Conservation (phyloP, 2,888 invertebrate species). For the Pseudanteris insignis region DNA sequence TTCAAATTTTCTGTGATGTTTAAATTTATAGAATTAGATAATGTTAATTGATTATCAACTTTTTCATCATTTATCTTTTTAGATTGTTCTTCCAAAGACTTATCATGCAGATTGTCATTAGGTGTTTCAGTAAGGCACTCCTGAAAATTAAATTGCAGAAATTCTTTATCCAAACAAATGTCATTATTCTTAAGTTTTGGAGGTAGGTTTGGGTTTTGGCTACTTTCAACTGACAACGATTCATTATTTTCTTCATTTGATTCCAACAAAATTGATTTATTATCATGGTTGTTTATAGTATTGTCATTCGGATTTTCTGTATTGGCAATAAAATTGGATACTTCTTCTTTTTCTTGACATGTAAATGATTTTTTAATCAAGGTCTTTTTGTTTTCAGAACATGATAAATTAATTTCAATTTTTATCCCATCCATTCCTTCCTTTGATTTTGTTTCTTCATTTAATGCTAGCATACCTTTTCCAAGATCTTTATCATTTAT, state of each 20-base stretch:
- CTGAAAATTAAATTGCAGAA: conserved; percentile 9
- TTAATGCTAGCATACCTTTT: conserved; percentile 32
- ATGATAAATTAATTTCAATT: conserved; percentile 62
- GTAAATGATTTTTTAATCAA: conserved; percentile 6
- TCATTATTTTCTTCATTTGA: neutral
- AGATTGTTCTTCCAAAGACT: conserved; percentile 3
- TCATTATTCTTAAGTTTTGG: conserved; percentile 10
- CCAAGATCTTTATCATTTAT: conserved; percentile 51
- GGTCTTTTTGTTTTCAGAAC: conserved; percentile 51
- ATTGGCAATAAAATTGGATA: too few relatives aligned
- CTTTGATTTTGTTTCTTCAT: conserved; percentile 39
- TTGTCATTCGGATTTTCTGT: too few relatives aligned
- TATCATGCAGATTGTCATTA: conserved; percentile 16
- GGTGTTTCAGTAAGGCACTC: conserved; percentile 30
- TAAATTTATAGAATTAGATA: conserved; percentile 10
- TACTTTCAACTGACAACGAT: conserved; percentile 1
- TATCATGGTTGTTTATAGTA: neutral
- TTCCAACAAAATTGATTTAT: neutral
- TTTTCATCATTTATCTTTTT: conserved; percentile 4
- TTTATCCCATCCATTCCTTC: conserved; percentile 56
- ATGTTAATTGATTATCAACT: conserved; percentile 14
- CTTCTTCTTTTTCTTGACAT: conserved; percentile 9
- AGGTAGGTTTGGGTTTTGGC: conserved; percentile 25
- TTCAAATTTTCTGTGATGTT: conserved; percentile 16
- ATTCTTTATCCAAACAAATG: conserved; percentile 14